Percentiles rank a stretch among this genome's conserved stretches.
Evolutionary conservation across 2,888 invertebrate species (phyloP).

Genomic region (Colletes collaris): DNA sequence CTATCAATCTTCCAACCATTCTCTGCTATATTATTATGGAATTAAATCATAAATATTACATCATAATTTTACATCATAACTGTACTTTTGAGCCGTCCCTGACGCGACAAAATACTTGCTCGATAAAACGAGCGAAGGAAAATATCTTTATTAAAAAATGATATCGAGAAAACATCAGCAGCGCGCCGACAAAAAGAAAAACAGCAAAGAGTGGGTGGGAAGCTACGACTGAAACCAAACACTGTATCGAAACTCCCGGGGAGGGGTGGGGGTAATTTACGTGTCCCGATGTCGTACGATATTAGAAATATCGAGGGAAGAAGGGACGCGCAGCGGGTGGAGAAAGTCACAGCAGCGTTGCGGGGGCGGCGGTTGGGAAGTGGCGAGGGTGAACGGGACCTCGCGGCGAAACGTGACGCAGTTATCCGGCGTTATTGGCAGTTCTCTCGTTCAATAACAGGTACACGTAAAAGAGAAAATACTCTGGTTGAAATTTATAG

Average conservation of each 20-base stretch:
- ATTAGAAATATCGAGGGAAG: conserved; percentile 69
- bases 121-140: no score
- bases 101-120: no score
- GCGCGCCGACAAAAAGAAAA: neutral
- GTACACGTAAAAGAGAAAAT: conserved; percentile 72
- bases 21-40: no score
- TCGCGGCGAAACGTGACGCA: conserved; percentile 74
- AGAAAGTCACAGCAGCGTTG: neutral
- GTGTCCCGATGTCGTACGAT: conserved; percentile 56
- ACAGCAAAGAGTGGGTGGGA: neutral
- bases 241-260: conserved; percentile 16
- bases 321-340: conserved; percentile 8
- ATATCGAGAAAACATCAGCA: no score
- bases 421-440: conserved; percentile 79
- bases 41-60: no score
- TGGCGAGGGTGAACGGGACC: conserved; percentile 31
- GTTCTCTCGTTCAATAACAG: conserved; percentile 78
- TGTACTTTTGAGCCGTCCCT: no score
- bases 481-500: conserved; percentile 71
- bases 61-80: no score
- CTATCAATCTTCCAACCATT: no score
- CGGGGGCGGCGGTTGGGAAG: neutral
- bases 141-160: no score
- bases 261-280: conserved; percentile 47
- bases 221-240: conserved; percentile 21